Evolutionary conservation across 1,140 invertebrate genomes (phyloP).

Genomic region (Aphelenchoides fujianensis): DNA sequence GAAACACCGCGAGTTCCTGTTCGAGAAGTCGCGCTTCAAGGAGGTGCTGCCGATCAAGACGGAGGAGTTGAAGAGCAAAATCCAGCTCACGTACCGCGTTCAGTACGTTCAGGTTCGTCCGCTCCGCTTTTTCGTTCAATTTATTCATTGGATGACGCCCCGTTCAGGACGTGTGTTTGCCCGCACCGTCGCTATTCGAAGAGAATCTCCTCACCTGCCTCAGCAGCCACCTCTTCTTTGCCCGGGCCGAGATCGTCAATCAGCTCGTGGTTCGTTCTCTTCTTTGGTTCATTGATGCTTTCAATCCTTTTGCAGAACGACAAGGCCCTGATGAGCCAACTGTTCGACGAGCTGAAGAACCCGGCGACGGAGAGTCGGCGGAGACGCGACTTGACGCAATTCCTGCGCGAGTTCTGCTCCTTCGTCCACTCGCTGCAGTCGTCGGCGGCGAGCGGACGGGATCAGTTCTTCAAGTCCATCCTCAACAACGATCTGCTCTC

Average conservation of each 20-base stretch:
- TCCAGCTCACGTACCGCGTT: slow-evolving; percentile 97
- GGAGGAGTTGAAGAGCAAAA: slow-evolving; percentile 88
- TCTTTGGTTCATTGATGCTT: too few relatives aligned
- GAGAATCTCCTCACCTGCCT: slow-evolving; percentile 96
- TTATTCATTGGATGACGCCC: too few relatives aligned
- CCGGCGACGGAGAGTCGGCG: slow-evolving; percentile 78
- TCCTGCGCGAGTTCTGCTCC: slow-evolving; percentile 98
- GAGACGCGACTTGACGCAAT: slow-evolving; percentile 87
- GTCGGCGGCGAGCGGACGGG: slow-evolving; percentile 78
- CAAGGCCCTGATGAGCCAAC: slow-evolving; percentile 86
- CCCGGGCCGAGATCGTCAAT: slow-evolving; percentile 98
- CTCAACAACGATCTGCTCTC: slow-evolving; percentile 86
- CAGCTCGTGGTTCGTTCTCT: slow-evolving; percentile 79
- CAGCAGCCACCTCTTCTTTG: slow-evolving; percentile 98
- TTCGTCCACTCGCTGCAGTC: slow-evolving; percentile 68
- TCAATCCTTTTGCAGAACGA: slow-evolving; percentile 76
- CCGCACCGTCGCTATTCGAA: slow-evolving; percentile 97
- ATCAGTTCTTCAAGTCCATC: slow-evolving; percentile 72
- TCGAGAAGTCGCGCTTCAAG: slow-evolving; percentile 74
- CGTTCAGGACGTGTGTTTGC: slow-evolving; percentile 84
- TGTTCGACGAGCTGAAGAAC: slow-evolving; percentile 88
- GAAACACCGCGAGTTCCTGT: slow-evolving; percentile 86
- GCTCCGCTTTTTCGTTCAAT: too few relatives aligned
- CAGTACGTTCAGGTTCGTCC: slow-evolving; percentile 87
- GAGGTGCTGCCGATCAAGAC: slow-evolving; percentile 96